phyloP scores from a whole-genome alignment of 2,797 vertebrate genomes.

The Brotogeris chrysoptera region DNA sequence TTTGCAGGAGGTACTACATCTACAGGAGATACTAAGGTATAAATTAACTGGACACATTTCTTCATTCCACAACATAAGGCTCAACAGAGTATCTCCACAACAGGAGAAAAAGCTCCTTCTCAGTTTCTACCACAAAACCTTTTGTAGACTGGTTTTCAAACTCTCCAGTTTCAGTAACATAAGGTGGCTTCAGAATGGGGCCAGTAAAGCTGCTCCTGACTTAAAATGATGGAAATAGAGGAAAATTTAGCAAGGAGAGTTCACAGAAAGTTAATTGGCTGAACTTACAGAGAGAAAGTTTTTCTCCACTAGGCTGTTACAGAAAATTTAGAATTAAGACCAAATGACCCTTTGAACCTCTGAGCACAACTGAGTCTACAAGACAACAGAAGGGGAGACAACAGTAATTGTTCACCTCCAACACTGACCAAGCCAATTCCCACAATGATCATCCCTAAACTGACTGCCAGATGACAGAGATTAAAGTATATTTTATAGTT shows the following conservation, averaged over 20 bases:
- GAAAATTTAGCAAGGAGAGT: background rate
- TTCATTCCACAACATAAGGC: background rate
- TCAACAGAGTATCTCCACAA: background rate
- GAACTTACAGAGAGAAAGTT: background rate
- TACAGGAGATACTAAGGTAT: background rate
- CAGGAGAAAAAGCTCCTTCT: background rate
- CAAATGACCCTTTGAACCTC: background rate
- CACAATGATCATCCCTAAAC: background rate
- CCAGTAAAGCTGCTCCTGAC: background rate
- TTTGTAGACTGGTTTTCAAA: background rate
- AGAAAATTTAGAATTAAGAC: background rate
- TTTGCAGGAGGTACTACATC: background rate
- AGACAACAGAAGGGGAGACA: background rate
- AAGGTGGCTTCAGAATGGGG: background rate
- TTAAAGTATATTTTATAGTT: background rate
- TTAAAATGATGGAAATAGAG: background rate
- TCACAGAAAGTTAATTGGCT: slow-evolving; percentile 45
- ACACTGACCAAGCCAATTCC: background rate
- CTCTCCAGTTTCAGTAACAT: background rate
- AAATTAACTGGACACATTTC: background rate
- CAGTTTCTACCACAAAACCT: background rate
- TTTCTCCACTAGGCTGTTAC: background rate
- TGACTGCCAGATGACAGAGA: background rate
- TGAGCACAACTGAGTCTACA: background rate
- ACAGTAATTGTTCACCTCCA: background rate